Evolutionary conservation across 2,797 vertebrate genomes (phyloP).

Genomic region (Spheniscus humboldti): DNA sequence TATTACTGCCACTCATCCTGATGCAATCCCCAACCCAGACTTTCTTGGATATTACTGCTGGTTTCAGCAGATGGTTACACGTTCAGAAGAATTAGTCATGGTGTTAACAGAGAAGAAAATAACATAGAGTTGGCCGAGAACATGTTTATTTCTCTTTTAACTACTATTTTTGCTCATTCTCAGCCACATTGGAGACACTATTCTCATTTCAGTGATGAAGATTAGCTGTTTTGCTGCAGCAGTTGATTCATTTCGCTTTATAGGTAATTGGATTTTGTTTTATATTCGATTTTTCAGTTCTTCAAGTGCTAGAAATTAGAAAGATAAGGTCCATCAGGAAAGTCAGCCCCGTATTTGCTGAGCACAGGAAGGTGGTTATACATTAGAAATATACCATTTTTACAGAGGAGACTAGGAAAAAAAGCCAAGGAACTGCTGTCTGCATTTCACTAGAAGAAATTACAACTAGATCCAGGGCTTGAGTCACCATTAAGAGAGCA

Average conservation of each 20-base stretch:
- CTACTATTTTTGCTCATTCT: not conserved
- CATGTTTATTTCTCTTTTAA: not conserved
- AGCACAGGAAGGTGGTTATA: not conserved
- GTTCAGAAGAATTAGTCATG: not conserved
- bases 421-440: not conserved
- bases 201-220: not conserved
- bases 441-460: not conserved
- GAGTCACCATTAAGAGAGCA: not conserved
- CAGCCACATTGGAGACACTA: not conserved
- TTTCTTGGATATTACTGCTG: not conserved
- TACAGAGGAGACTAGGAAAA: not conserved
- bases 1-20: not conserved
- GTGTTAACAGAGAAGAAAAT: not conserved
- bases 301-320: not conserved
- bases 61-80: not conserved
- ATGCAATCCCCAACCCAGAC: not conserved
- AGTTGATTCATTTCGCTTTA: not conserved
- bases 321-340: not conserved
- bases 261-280: not conserved
- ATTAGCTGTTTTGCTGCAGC: not conserved
- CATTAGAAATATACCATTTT: not conserved
- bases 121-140: not conserved
- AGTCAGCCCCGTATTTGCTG: not conserved
- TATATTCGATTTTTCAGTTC: not conserved
- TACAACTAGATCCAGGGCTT: not conserved